Evolutionary conservation across 2,888 invertebrate species (phyloP).

Genomic region (Anoncus sp.): DNA sequence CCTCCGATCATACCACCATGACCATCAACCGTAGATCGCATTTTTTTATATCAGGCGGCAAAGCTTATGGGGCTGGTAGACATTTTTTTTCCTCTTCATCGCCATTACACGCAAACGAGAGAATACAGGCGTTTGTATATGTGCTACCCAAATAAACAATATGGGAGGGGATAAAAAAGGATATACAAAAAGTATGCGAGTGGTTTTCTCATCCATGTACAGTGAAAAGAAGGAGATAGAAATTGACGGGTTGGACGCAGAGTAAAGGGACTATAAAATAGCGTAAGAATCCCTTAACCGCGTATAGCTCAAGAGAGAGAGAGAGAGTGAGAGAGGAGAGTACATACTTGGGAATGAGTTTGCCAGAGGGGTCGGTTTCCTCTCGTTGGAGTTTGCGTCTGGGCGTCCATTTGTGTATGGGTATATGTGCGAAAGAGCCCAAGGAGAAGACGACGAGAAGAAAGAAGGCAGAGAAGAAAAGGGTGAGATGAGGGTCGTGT

Average conservation of each 20-base stretch:
- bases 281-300: constrained; percentile 64
- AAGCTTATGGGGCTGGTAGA: not conserved
- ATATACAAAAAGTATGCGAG: constrained; percentile 19
- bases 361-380: constrained; percentile 38
- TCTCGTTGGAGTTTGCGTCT: constrained; percentile 47
- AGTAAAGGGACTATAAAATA: constrained; percentile 65
- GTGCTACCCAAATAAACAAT: constrained; percentile 31
- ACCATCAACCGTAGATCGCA: constrained; percentile 16
- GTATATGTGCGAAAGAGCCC: not conserved
- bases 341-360: constrained; percentile 48
- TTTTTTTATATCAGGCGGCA: constrained; percentile 33
- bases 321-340: constrained; percentile 2
- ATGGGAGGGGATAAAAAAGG: too few species aligned
- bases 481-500: constrained; percentile 20
- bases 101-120: not conserved
- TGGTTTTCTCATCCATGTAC: not conserved
- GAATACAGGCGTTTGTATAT: constrained; percentile 24
- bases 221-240: constrained; percentile 38
- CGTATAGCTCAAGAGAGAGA: constrained; percentile 26
- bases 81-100: constrained; percentile 1
- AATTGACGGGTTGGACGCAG: constrained; percentile 50
- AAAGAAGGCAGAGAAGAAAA: constrained; percentile 39
- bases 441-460: constrained; percentile 12
- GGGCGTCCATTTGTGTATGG: constrained; percentile 18
- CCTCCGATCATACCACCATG: not conserved